Conservation (phyloP, 92 coral and sea anemone genomes). For the Actinernus sp. region DNA sequence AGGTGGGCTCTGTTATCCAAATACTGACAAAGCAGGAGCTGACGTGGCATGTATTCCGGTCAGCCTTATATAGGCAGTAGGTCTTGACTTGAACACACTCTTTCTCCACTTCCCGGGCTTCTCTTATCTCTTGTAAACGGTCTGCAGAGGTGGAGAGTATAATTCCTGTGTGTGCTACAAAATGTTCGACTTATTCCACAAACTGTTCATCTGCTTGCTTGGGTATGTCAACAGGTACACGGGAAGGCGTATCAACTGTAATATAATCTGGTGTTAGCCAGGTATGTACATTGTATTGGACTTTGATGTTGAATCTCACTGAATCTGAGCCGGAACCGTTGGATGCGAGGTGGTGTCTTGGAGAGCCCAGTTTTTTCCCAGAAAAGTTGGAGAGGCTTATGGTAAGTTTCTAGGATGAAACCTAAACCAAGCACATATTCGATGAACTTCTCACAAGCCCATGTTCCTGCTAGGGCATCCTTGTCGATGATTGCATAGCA, state of each 20-base stretch:
- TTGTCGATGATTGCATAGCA: constrained; percentile 47
- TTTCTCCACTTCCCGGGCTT: constrained; percentile 47
- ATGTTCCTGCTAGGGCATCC: constrained; percentile 54
- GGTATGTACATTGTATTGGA: constrained; percentile 23
- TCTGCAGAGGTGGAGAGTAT: constrained; percentile 20
- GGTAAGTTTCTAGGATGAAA: constrained; percentile 45
- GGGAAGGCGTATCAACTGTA: constrained; percentile 35
- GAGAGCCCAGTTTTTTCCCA: constrained; percentile 27
- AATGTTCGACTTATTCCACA: constrained; percentile 11
- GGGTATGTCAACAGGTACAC: too few relatives aligned
- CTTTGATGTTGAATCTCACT: constrained; percentile 22
- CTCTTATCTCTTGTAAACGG: constrained; percentile 28
- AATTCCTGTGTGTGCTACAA: background rate
- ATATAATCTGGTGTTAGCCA: constrained; percentile 34
- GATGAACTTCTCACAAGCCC: constrained; percentile 46
- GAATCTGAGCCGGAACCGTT: constrained; percentile 39
- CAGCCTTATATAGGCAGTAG: constrained; percentile 57
- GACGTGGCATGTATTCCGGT: constrained; percentile 47
- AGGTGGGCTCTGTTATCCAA: constrained; percentile 39
- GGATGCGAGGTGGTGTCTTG: constrained; percentile 53
- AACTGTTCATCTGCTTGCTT: constrained; percentile 1
- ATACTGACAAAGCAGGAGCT: constrained; percentile 41
- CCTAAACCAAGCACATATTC: constrained; percentile 19
- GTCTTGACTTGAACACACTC: constrained; percentile 36
- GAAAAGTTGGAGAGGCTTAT: constrained; percentile 29